Evolutionary conservation across 1,140 invertebrate species (phyloP), one percentile per base, ranked within the genome.

Genomic region (Geopemphigus sp.): DNA sequence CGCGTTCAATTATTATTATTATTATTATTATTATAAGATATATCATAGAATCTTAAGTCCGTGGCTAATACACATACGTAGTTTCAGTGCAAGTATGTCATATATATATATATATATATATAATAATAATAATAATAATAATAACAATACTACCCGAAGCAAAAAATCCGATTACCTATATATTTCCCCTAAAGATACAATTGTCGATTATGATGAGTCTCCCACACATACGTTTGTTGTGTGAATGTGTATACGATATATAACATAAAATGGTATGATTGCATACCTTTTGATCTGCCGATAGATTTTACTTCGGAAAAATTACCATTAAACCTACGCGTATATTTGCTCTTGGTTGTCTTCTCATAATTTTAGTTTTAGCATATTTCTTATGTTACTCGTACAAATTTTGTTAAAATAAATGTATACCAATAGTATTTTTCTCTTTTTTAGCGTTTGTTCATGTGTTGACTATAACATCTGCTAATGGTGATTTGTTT

Each of bases 1-100:
- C 73, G 73, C 56, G 73, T 76, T 76, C 73, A 45, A 76, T 76
- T 59, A 76, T 76, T 76, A 76, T 59, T 68, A 68, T 68, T 39
- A 76, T 59, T 68, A 68, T 68, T 39, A 66, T 66, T 68, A 68
- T 68, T 68, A 68, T 15, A 47, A 50, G 39, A 68, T n/a, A n/a
- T n/a, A n/a, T n/a, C n/a, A n/a, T 39, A 17, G 15, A 14, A 5
- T 26, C 29, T 26, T 26, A 26, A 66, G 63, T 66, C 63, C 70
- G 70, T 73, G 53, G 70, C 70, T 73, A 73, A 73, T 73, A 73
- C 53, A 54, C 70, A 14, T 32, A 19, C 63, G 32, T 39, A 14
- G 32, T n/a, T n/a, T n/a, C 32, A 64, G 61, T 64, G 61, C 19
- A n/a, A n/a, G n/a, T n/a, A n/a, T n/a, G n/a, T n/a, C n/a, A n/a